These are phyloP conservation scores for Petromus typicus DNA, from an alignment of 2,113 vertebrate species.

Conservation along the genomic window DNA sequence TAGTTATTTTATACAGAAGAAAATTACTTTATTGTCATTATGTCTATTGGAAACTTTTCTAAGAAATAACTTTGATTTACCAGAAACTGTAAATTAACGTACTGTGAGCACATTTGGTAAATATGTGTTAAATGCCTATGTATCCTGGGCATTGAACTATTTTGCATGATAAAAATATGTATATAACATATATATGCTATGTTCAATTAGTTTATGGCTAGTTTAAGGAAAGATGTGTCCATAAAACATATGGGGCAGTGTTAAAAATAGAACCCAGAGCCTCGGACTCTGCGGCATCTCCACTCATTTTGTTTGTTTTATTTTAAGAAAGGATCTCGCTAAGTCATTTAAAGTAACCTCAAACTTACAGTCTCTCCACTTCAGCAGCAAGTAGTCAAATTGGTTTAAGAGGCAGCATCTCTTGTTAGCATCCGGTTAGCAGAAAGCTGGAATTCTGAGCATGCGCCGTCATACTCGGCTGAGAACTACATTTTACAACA, in stretches of 20 bases:
- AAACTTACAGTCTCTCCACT: not conserved
- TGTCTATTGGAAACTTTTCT: not conserved
- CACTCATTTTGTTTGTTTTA: not conserved
- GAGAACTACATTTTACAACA: not conserved
- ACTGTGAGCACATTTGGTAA: not conserved
- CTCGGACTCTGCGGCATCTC: too few relatives aligned
- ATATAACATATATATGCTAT: not conserved
- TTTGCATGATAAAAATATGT: not conserved
- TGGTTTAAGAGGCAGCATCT: not conserved
- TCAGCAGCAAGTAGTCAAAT: not conserved
- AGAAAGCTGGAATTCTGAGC: not conserved
- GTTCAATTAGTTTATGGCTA: not conserved
- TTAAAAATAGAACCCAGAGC: not conserved
- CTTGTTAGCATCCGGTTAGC: not conserved
- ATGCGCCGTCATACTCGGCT: not conserved
- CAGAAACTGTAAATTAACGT: conserved; percentile 21
- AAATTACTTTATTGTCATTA: conserved; percentile 8
- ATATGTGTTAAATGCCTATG: not conserved
- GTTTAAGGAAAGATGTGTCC: not conserved
- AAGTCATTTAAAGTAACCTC: not conserved
- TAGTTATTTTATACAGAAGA: not conserved
- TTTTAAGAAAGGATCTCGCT: not conserved
- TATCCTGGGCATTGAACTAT: not conserved
- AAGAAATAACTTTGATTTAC: conserved; percentile 36
- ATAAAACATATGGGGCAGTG: not conserved